Base-by-base conservation (phyloP, 2,113 vertebrate species). In the Chamaetylas fuelleborni region DNA sequence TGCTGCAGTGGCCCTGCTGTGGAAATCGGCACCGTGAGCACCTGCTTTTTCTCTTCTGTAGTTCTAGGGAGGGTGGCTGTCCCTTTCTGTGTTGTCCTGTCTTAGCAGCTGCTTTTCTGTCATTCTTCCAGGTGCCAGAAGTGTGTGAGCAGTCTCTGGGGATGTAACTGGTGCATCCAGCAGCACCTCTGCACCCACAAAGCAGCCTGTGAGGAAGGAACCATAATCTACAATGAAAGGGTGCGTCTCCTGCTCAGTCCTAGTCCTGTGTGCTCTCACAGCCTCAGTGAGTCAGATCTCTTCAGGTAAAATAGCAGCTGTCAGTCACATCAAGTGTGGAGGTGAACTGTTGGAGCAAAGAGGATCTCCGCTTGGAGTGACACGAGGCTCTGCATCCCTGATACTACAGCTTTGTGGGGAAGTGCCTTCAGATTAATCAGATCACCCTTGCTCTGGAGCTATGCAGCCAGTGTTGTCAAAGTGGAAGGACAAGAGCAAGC, bases 161-260 rank as follows among this genome's bases (percentile, higher is more conserved):
- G 99, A 38, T 99, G 99, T 93, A 99, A 99, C 96, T 99, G 99
- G 99, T 99, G 99, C 24, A 97, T 99, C 88, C 99, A 99, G 94
- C 98, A 99, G 92, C 99, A 99, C 89, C 93, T 97, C 24, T 99
- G 99, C 70, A 99, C 99, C 13, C 99, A 99, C 97, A 99, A 99
- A 96, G 93, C 98, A 56, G 87, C 96, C 18, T 99, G 99, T 81
- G 98, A 99, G 40, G 96, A 98, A 19, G 99, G 99, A 22, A 97
- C 98, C 19, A 97, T 99, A 95, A 99, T 99, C 95, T 98, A 98
- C 97, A 99, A 99, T 48, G 98, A 99, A 62, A 98, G 98, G 92
- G 99, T 99, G 94, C 92, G 98, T 97, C 19, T 90, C 40, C 16
- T 81, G 2, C 42, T 72, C 22, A 12, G 38, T 47, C 69, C 54